Evolutionary conservation across 1,140 invertebrate species (phyloP).

Genomic region (Caenorhabditis tropicalis): DNA sequence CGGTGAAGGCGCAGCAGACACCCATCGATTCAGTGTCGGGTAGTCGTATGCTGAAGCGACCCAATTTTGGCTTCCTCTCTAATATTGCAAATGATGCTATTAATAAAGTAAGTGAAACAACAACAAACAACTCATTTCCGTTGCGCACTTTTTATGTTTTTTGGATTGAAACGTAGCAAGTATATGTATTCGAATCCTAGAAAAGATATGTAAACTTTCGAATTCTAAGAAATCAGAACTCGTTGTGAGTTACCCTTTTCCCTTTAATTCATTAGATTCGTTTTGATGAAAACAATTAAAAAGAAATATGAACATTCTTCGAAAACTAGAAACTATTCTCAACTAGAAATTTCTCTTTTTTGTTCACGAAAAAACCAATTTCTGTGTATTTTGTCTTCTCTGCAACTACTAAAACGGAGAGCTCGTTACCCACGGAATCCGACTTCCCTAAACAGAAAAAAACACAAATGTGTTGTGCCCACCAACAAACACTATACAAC

Average conservation of each 20-base stretch:
- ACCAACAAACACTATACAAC: constrained; percentile 32
- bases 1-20: constrained; percentile 19
- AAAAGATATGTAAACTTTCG: no score
- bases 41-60: constrained; percentile 43
- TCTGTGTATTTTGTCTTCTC: background rate
- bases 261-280: no score
- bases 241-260: no score
- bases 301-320: no score
- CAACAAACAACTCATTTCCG: no score
- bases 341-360: background rate
- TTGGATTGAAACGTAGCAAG: no score
- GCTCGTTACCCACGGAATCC: constrained; percentile 11
- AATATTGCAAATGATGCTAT: constrained; percentile 43
- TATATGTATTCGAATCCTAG: no score
- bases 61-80: constrained; percentile 42
- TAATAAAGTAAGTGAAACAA: constrained; percentile 26
- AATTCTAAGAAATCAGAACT: no score
- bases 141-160: no score
- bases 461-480: background rate
- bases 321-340: no score
- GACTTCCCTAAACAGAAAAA: background rate
- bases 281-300: no score
- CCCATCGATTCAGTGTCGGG: constrained; percentile 31
- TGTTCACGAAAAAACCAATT: background rate
- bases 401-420: background rate